These are phyloP conservation scores for Aphidoletes aphidimyza DNA, from an alignment of 2,888 invertebrate genomes.

Conservation along the genomic window DNA sequence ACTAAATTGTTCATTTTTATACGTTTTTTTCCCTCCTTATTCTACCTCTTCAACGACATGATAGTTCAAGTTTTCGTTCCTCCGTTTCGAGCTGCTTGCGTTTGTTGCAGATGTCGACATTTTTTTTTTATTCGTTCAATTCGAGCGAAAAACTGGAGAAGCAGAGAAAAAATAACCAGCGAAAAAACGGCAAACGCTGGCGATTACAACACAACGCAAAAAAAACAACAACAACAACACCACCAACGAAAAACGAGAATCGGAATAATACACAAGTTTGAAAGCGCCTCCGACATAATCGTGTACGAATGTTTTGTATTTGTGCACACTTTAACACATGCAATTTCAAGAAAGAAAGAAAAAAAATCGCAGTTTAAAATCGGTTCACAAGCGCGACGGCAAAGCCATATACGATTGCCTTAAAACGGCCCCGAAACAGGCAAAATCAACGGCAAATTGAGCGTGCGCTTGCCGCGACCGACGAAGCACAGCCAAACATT, in stretches of 20 bases:
- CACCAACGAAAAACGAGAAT: slow-evolving; percentile 24
- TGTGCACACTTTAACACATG: slow-evolving; percentile 51
- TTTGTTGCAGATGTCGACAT: slow-evolving; percentile 25
- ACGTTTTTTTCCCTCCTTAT: neutral
- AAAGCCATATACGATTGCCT: neutral
- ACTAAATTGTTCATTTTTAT: neutral
- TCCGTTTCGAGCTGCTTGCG: neutral
- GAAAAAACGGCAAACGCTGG: neutral
- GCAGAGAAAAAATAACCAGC: neutral
- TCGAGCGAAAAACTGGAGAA: slow-evolving; percentile 29
- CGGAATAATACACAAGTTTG: slow-evolving; percentile 25
- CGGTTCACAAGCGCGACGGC: neutral
- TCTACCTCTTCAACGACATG: slow-evolving; percentile 16
- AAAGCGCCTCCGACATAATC: slow-evolving; percentile 51
- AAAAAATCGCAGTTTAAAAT: slow-evolving; percentile 40
- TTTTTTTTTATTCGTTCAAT: neutral
- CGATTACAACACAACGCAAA: slow-evolving; percentile 35
- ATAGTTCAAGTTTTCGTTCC: neutral
- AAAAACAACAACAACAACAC: neutral
- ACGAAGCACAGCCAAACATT: neutral
- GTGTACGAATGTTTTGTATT: slow-evolving; percentile 18
- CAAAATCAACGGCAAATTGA: neutral
- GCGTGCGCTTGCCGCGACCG: neutral
- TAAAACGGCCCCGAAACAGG: too few relatives aligned
- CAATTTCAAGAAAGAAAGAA: too few relatives aligned